Evolutionary conservation across 2,797 vertebrate genomes (phyloP), one percentile per base, ranked within the genome.

Genomic region (Sphenopsis melanotis): DNA sequence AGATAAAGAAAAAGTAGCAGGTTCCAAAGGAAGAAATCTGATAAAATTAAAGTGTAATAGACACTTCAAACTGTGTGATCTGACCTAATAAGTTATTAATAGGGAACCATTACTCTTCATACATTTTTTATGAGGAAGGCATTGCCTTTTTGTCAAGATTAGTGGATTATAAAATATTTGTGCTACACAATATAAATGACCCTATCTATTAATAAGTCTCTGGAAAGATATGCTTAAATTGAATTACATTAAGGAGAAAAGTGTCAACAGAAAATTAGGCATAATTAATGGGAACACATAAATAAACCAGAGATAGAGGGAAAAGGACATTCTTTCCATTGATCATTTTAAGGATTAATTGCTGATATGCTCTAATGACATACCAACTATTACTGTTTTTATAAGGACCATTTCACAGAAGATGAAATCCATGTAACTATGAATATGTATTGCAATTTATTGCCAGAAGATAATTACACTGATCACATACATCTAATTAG

Each of bases 71-170:
- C 98, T 97, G 97, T 98, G 98, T 98, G 98, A 98, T 98, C 98
- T 98, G 98, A 98, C 98, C 98, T 99, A 98, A 98, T 99, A 98
- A 98, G 98, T 99, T 99, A 99, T 99, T 99, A 99, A 99, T 99
- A 98, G 98, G 98, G 97, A 98, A 97, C 98, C 98, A 99, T 99
- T 99, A 99, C 98, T 98, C 98, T 98, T 99, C 98, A 99, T 99
- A 94, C 98, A 99, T 99, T 98, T 99, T 99, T 99, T 98, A 99
- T 99, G 97, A 98, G 96, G 94, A 98, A 98, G 98, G 98, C 98
- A 98, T 98, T 98, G 98, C 98, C 98, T 99, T 98, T 99, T 99
- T 98, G 98, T 98, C 98, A 98, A 98, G 98, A 99, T 99, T 98
- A 98, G 98, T 98, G 98, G 98, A 98, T 98, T 98, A 98, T 98